Base-by-base conservation (phyloP, 2,888 invertebrate species). In the Lycophotia porphyrea region DNA sequence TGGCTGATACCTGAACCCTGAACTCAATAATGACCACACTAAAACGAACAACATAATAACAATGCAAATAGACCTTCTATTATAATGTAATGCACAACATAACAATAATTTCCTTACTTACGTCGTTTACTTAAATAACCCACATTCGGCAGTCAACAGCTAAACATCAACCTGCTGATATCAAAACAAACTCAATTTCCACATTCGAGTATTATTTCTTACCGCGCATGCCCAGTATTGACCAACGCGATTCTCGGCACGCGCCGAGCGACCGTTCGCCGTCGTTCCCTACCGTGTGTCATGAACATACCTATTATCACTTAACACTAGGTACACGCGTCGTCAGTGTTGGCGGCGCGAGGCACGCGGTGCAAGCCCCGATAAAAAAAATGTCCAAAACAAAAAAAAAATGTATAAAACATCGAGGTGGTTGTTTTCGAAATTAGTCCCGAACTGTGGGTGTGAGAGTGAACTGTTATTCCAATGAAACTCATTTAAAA, bases 371-470 rank as follows among this genome's bases (percentile, higher is more conserved):
- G 81, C 87, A 83, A 75, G 84, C 77, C 61, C 75, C 84, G 86
- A 85, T 86, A 90, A 90, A 91, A 90, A 89, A 85, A 85, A 78
- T 63, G 67, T 76, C 63, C 81, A 83, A 80, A 82, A 79, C 76
- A 84, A 87, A 90, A 85, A 74, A n/a, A 78, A 91, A 88, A 93
- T 92, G 92, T 93, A 95, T 94, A 94, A 92, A 94, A 94, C 88
- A 87, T 90, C 87, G 80, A 63, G 80, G 78, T 82, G 82, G 71
- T 65, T 49, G 80, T 73, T 87, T 85, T 82, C 71, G 76, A 80
- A 81, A 80, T 91, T 92, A 94, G 92, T 94, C 85, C 76, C 77
- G 81, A 75, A 77, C 80, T 63, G 90, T 85, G 87, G 84, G 89
- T 89, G 92, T 87, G 77, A 85, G 77, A 84, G 90, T 90, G 89